Evolutionary conservation across 1,140 invertebrate species (phyloP).

Genomic region (Drosophila teissieri): DNA sequence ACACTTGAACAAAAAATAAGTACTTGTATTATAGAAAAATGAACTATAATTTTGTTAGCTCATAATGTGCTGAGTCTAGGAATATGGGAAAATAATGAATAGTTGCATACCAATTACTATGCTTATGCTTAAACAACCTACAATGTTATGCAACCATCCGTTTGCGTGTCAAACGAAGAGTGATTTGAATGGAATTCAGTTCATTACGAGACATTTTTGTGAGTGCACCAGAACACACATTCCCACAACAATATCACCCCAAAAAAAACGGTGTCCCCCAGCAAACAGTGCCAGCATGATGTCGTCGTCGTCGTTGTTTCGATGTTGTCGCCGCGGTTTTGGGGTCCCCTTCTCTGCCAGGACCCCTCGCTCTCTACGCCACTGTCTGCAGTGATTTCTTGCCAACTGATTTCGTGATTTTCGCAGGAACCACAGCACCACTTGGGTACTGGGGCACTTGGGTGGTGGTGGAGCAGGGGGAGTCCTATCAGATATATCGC

Average conservation of each 20-base stretch:
- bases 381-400: conserved; percentile 68
- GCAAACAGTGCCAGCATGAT: conserved; percentile 55
- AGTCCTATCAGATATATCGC: background rate
- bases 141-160: background rate
- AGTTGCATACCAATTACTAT: too few species aligned
- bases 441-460: conserved; percentile 8
- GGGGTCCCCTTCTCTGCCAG: background rate
- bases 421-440: conserved; percentile 63
- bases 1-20: conserved; percentile 24
- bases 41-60: too few species aligned
- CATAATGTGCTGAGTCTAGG: too few species aligned
- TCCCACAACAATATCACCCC: conserved; percentile 14
- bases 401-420: conserved; percentile 82
- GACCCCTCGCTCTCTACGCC: background rate
- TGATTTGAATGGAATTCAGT: too few species aligned
- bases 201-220: background rate
- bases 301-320: conserved; percentile 49
- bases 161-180: too few species aligned
- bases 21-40: background rate
- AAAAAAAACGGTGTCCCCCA: conserved; percentile 44
- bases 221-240: conserved; percentile 19
- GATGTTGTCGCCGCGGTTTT: conserved; percentile 53
- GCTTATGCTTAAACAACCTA: background rate
- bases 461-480: background rate
- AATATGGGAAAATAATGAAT: background rate